Percentiles rank a stretch among this genome's conserved stretches.
phyloP scores from a whole-genome alignment of 2,888 invertebrate species.

The Spilarctia lutea region DNA sequence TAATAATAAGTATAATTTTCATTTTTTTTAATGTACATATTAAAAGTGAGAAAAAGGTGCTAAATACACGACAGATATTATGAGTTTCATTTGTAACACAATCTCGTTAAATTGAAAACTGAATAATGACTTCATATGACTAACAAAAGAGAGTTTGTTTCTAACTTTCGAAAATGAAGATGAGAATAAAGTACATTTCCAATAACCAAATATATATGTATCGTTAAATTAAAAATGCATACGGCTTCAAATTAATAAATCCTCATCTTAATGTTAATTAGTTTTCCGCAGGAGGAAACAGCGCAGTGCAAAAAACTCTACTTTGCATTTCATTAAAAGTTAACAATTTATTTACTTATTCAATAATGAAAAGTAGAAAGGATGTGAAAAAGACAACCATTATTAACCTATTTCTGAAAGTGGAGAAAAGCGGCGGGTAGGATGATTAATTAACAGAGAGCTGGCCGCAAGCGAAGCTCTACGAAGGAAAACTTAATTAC shows the following conservation, averaged over 20 bases:
- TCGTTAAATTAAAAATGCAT: background rate
- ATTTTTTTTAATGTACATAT: too few species aligned
- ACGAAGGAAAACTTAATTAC: constrained; percentile 80
- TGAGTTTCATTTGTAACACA: background rate
- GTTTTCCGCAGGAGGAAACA: constrained; percentile 11
- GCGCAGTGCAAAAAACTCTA: constrained; percentile 52
- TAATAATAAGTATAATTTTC: background rate
- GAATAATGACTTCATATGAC: background rate
- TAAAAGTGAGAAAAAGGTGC: too few species aligned
- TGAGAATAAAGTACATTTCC: background rate
- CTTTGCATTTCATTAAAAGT: constrained; percentile 63
- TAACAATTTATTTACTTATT: constrained; percentile 70
- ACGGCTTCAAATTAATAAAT: background rate
- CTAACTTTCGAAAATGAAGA: too few species aligned
- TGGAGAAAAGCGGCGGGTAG: constrained; percentile 70
- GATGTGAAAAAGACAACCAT: constrained; percentile 74
- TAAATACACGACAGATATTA: too few species aligned
- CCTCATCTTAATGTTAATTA: background rate
- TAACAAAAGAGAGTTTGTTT: background rate
- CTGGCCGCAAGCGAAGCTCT: constrained; percentile 72
- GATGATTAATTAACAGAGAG: constrained; percentile 80
- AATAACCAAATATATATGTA: background rate
- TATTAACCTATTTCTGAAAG: constrained; percentile 78
- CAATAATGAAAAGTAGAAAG: constrained; percentile 72
- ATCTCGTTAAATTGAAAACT: background rate